These are phyloP conservation scores for Creontiades dilutus DNA, from an alignment of 2,888 invertebrate genomes.

Conservation along the genomic window DNA sequence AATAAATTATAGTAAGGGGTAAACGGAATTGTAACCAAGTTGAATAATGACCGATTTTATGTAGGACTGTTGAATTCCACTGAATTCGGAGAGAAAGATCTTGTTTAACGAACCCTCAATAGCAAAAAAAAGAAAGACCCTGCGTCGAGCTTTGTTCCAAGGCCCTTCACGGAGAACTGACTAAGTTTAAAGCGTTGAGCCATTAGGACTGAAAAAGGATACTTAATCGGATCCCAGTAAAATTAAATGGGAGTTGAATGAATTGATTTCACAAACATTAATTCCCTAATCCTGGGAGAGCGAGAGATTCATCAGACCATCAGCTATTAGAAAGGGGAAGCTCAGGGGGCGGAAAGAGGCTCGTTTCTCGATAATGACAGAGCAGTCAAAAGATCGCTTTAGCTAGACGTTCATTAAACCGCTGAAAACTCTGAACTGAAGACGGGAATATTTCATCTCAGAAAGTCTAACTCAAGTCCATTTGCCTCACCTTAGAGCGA, in stretches of 20 bases:
- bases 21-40: no score
- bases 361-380: slow-evolving; percentile 30
- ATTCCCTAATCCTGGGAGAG: background rate
- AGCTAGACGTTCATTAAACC: slow-evolving; percentile 17
- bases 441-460: slow-evolving; percentile 18
- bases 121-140: background rate
- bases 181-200: background rate
- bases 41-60: no score
- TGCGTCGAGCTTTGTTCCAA: background rate
- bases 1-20: no score
- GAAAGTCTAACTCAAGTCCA: background rate
- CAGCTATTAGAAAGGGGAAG: slow-evolving; percentile 23
- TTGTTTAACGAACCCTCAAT: background rate
- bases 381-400: slow-evolving; percentile 28
- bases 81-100: background rate
- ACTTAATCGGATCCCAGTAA: slow-evolving; percentile 54
- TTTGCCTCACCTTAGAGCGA: background rate
- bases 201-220: slow-evolving; percentile 15
- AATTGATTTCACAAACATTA: slow-evolving; percentile 54
- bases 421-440: background rate
- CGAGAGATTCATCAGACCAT: slow-evolving; percentile 41
- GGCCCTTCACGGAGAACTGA: background rate
- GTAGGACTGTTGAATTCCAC: no score
- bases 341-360: slow-evolving; percentile 9
- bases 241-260: slow-evolving; percentile 46